Conservation (phyloP, 1,140 invertebrate species). For the Leucophenga varia region DNA sequence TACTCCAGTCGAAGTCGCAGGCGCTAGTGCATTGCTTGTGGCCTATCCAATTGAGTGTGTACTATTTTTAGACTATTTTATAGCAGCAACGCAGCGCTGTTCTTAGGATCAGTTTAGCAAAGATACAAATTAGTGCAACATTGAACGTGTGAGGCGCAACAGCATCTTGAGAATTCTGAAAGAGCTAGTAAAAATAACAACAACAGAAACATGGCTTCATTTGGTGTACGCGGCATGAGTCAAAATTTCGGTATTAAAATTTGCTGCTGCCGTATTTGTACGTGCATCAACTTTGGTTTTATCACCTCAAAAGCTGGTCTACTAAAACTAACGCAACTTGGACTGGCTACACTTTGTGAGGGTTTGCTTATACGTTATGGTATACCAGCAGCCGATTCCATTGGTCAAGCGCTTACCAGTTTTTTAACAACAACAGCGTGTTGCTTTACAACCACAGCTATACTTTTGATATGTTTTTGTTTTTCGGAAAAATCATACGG, state of each 20-base stretch:
- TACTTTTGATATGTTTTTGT: constrained; percentile 73
- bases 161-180: too few species aligned
- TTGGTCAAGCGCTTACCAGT: constrained; percentile 72
- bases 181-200: background rate
- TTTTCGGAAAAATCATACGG: constrained; percentile 73
- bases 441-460: constrained; percentile 70
- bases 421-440: constrained; percentile 74
- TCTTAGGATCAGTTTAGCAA: too few species aligned
- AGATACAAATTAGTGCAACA: too few species aligned
- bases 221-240: constrained; percentile 42
- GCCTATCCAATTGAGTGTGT: too few species aligned
- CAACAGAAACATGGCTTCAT: constrained; percentile 30
- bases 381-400: constrained; percentile 64
- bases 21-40: too few species aligned
- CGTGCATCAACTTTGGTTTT: constrained; percentile 76
- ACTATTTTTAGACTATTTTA: too few species aligned
- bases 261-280: constrained; percentile 73
- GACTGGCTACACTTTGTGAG: constrained; percentile 74
- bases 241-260: constrained; percentile 63
- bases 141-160: too few species aligned
- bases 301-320: constrained; percentile 69
- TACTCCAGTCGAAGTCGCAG: too few species aligned
- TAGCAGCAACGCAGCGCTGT: too few species aligned
- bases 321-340: constrained; percentile 73
- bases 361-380: constrained; percentile 75